Base-by-base conservation (phyloP, 1,140 invertebrate genomes). In the Diabrotica virgifera region DNA sequence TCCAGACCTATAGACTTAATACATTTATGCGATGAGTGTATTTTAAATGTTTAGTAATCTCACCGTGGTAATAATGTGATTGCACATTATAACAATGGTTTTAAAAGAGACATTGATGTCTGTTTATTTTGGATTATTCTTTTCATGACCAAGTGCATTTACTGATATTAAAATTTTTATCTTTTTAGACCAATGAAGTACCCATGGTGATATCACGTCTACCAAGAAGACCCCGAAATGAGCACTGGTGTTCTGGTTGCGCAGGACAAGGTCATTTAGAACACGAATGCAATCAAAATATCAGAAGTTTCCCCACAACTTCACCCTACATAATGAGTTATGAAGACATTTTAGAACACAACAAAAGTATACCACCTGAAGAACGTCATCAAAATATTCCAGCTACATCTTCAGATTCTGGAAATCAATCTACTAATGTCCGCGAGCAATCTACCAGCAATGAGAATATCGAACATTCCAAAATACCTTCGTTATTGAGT, bases 191-290 rank as follows among this genome's bases (percentile, higher is more conserved):
- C 24, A 74, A 77, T 58, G 76, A 70, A 9, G 70, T 72, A 2
- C 72, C 83, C 2, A 36, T 75, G 9, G 56, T 79, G 75, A 36
- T 74, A 66, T 37, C 74, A 77, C 36, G 74, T 74, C 10, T 78
- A 79, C 62, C 80, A 79, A 54, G 68, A 10, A 67, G 63, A 52
- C 57, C 58, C 9, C 76, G 77, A 55, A 58, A 79, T 57, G 68
- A 79, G 51, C 72, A 84, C 13, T 82, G 80, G 70, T 90, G 88
- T 74, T 87, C 86, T 65, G 84, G 86, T 56, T 90, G 88, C 66
- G 80, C 83, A 2, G 79, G 78, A 12, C 78, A 79, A n/a, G 87
- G 87, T 0, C 88, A 90, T 70, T 77, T 85, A 5, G 82, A 85
- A 5, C 83, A 85, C 69, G 78, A 79, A 4, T 86, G 85, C 70